Evolutionary conservation across 2,113 vertebrate species (phyloP).

Genomic region (Istiophorus platypterus): DNA sequence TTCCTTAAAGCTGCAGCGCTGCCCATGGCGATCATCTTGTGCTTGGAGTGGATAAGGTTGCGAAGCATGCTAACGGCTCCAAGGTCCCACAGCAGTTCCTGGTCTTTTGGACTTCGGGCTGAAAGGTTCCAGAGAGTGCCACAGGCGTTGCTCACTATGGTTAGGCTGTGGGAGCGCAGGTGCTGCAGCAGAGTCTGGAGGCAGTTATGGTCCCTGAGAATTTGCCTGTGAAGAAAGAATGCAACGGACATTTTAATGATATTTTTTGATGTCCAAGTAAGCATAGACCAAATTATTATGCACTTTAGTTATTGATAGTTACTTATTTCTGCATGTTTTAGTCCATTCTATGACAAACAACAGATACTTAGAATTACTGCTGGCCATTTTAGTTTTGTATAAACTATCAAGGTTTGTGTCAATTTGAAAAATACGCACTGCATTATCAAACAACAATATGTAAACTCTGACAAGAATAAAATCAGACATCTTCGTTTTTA

Average conservation of each 20-base stretch:
- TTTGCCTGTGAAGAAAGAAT: slow-evolving; percentile 84
- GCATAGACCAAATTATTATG: too few relatives aligned
- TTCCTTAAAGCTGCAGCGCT: slow-evolving; percentile 96
- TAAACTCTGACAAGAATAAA: too few relatives aligned
- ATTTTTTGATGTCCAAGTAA: not conserved
- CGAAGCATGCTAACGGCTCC: slow-evolving; percentile 97
- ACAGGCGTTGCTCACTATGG: slow-evolving; percentile 98
- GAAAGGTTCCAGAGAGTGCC: slow-evolving; percentile 99
- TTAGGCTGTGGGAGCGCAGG: slow-evolving; percentile 97
- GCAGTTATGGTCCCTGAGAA: slow-evolving; percentile 96
- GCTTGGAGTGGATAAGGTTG: slow-evolving; percentile 98
- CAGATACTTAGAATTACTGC: too few relatives aligned
- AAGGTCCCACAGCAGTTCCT: slow-evolving; percentile 98
- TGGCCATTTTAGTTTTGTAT: too few relatives aligned
- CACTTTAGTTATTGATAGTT: too few relatives aligned
- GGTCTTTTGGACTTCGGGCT: slow-evolving; percentile 92
- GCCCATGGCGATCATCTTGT: slow-evolving; percentile 99
- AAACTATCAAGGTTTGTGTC: too few relatives aligned
- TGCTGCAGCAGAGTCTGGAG: slow-evolving; percentile 97
- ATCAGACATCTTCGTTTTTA: too few relatives aligned
- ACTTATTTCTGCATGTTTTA: not conserved
- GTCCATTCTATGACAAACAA: too few relatives aligned
- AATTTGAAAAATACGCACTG: too few relatives aligned
- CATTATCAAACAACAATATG: too few relatives aligned
- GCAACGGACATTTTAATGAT: not conserved